A percentile compares a stretch with the other conserved stretches of the same genome.
Conservation (phyloP, 1,140 invertebrate genomes). For the Liolophura sinensis region DNA sequence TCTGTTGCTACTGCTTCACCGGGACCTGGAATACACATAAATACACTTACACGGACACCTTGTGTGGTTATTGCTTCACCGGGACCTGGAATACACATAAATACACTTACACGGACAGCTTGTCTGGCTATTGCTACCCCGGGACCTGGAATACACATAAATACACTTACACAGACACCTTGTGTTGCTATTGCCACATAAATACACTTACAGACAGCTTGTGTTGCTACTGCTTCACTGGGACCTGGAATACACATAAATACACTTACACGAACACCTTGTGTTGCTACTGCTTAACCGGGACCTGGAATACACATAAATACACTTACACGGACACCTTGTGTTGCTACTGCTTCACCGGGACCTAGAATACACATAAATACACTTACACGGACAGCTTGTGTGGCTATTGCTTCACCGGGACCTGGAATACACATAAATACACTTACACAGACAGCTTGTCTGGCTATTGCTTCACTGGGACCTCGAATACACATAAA, state of each 20-base stretch:
- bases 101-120: not conserved
- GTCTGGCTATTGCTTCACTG: no score
- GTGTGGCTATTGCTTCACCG: not conserved
- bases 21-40: no score
- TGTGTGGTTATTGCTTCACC: not conserved
- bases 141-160: no score
- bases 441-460: not conserved
- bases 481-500: no score
- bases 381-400: conserved; percentile 1
- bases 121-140: no score
- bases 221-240: no score
- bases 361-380: no score
- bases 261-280: not conserved
- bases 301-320: not conserved
- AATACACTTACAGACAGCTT: not conserved
- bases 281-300: not conserved
- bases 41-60: not conserved
- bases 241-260: no score
- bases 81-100: not conserved
- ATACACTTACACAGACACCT: not conserved
- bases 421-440: not conserved
- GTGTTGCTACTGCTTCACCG: no score
- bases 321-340: not conserved
- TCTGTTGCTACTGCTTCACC: no score
- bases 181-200: not conserved